These are phyloP conservation scores for Oncorhynchus tshawytscha DNA, from an alignment of 2,113 vertebrate genomes.

Conservation along the genomic window DNA sequence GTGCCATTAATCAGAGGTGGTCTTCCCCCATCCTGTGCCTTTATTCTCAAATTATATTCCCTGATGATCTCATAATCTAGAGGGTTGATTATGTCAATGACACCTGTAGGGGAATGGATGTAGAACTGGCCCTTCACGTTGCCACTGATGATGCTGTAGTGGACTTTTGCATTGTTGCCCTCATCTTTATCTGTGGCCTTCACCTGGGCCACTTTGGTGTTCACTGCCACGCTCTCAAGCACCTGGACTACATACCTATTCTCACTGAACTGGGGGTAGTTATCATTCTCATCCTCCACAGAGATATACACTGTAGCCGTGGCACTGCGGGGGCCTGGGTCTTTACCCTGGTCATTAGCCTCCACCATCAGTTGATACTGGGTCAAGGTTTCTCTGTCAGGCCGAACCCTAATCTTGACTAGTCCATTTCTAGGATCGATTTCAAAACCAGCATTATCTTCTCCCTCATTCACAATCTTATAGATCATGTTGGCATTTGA, in stretches of 20 bases:
- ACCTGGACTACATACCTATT: slow-evolving; percentile 83
- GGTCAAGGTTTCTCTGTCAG: slow-evolving; percentile 78
- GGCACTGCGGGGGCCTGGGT: slow-evolving; percentile 80
- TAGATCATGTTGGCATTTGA: slow-evolving; percentile 88
- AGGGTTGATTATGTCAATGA: slow-evolving; percentile 82
- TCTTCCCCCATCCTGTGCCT: slow-evolving; percentile 86
- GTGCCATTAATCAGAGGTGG: slow-evolving; percentile 85
- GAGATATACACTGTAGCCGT: slow-evolving; percentile 81
- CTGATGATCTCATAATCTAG: slow-evolving; percentile 85
- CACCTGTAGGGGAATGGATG: slow-evolving; percentile 81
- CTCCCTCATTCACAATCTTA: slow-evolving; percentile 71
- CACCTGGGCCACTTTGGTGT: slow-evolving; percentile 79
- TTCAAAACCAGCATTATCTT: slow-evolving; percentile 72
- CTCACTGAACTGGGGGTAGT: slow-evolving; percentile 86
- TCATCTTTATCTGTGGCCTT: slow-evolving; percentile 81
- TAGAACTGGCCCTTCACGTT: slow-evolving; percentile 87
- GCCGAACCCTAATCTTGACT: slow-evolving; percentile 73
- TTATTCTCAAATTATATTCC: slow-evolving; percentile 82
- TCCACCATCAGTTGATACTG: slow-evolving; percentile 83
- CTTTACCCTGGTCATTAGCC: slow-evolving; percentile 85
- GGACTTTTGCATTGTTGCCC: slow-evolving; percentile 82
- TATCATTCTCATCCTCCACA: slow-evolving; percentile 87
- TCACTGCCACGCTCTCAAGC: slow-evolving; percentile 75
- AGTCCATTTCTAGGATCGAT: slow-evolving; percentile 81
- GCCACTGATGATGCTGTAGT: slow-evolving; percentile 87